These are phyloP conservation scores for Onchidella celtica DNA, from an alignment of 2,888 invertebrate genomes.

Conservation along the genomic window DNA sequence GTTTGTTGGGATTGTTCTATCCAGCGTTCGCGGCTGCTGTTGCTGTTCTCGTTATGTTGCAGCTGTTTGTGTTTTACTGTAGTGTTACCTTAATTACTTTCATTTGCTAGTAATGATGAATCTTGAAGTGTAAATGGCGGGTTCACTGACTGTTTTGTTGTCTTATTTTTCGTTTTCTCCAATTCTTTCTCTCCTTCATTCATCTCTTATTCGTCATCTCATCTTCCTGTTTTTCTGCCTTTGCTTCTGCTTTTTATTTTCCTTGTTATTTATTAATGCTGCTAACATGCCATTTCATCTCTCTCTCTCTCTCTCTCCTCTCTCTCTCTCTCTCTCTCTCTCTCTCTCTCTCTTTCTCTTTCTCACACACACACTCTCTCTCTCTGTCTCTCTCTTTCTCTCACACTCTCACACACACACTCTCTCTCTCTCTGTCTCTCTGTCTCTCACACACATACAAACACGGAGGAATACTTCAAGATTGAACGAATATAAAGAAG, in stretches of 20 bases:
- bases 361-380: background rate
- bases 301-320: conserved; percentile 16
- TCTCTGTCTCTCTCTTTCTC: conserved; percentile 8
- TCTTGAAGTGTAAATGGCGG: no score
- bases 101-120: no score
- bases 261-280: no score
- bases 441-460: no score
- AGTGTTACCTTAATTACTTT: no score
- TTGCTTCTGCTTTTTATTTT: background rate
- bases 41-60: no score
- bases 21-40: no score
- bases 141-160: background rate
- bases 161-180: background rate
- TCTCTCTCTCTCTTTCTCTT: conserved; percentile 12
- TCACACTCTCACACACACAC: background rate
- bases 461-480: no score
- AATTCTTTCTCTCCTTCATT: conserved; percentile 37
- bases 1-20: no score
- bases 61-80: no score
- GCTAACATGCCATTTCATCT: no score
- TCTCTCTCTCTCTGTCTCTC: conserved; percentile 20
- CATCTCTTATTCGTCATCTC: background rate
- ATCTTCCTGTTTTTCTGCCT: conserved; percentile 13
- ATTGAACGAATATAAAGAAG: no score
- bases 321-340: background rate